Evolutionary conservation across 1,140 invertebrate species (phyloP).

Genomic region (fruit fly (Drosophila melanogaster)): DNA sequence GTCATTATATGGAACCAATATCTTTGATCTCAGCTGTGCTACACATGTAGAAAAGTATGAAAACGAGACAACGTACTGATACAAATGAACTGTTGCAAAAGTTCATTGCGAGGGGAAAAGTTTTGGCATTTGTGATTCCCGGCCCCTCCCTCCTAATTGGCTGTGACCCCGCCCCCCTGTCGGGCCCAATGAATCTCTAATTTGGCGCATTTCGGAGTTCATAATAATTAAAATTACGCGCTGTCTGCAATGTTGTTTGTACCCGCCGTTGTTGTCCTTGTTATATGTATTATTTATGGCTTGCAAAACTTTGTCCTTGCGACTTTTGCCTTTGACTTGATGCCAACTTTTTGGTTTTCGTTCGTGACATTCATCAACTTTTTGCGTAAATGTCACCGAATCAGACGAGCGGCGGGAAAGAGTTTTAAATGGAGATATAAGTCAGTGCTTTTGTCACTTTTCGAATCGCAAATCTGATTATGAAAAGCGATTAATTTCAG

Average conservation of each 20-base stretch:
- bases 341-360: constrained; percentile 65
- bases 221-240: constrained; percentile 81
- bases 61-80: constrained; percentile 13
- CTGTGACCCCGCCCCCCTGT: constrained; percentile 4
- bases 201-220: constrained; percentile 71
- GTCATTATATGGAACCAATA: not conserved
- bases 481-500: constrained; percentile 41
- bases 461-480: constrained; percentile 22
- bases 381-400: constrained; percentile 46
- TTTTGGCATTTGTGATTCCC: constrained; percentile 57
- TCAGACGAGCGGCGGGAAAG: constrained; percentile 10
- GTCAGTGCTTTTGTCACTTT: constrained; percentile 43
- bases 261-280: constrained; percentile 48
- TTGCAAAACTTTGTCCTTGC: constrained; percentile 55
- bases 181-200: constrained; percentile 74
- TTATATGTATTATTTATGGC: constrained; percentile 74
- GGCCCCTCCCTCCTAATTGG: constrained; percentile 15
- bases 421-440: constrained; percentile 29
- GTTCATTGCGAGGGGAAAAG: constrained; percentile 63
- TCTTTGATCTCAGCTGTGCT: not conserved
- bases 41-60: constrained; percentile 1
- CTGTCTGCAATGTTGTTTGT: constrained; percentile 63
- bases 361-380: constrained; percentile 75
- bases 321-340: constrained; percentile 73
- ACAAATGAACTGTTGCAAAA: constrained; percentile 58